These are phyloP conservation scores for Pangasianodon hypophthalmus DNA, from an alignment of 2,113 vertebrate species.

Conservation along the genomic window DNA sequence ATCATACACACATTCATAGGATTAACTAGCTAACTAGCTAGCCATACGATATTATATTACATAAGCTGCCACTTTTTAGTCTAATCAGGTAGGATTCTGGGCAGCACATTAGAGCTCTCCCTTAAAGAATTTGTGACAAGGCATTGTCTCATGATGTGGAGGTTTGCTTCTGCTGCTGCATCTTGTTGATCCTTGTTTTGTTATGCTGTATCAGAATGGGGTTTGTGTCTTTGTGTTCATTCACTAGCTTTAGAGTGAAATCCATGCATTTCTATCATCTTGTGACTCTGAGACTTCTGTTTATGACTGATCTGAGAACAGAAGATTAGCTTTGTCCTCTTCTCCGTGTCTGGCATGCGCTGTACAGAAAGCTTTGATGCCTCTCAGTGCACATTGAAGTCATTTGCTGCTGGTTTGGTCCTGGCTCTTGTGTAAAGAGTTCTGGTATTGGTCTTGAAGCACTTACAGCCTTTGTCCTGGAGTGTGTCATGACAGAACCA, in stretches of 20 bases:
- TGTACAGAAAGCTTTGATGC: background rate
- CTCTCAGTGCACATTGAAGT: constrained; percentile 21
- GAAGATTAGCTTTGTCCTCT: background rate
- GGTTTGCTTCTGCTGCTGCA: background rate
- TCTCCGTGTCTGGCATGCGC: background rate
- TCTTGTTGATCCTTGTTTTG: background rate
- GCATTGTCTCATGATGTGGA: too few species aligned
- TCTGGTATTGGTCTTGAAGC: background rate
- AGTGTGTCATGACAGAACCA: background rate
- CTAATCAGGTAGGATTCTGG: background rate
- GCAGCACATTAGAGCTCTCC: background rate
- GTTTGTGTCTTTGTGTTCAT: background rate
- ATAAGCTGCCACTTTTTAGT: background rate
- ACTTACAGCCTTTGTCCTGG: background rate
- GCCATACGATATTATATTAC: background rate
- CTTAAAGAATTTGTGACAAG: background rate
- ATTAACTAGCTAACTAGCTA: background rate
- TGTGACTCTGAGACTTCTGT: background rate
- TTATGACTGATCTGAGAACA: constrained; percentile 7
- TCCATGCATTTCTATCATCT: background rate
- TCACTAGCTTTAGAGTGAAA: background rate
- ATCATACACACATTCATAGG: background rate
- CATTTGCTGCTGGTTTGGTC: background rate
- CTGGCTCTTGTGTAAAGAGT: background rate
- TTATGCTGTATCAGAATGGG: background rate